These are phyloP conservation scores for Malurus leucopterus DNA, from an alignment of 2,797 vertebrate genomes.

Conservation along the genomic window DNA sequence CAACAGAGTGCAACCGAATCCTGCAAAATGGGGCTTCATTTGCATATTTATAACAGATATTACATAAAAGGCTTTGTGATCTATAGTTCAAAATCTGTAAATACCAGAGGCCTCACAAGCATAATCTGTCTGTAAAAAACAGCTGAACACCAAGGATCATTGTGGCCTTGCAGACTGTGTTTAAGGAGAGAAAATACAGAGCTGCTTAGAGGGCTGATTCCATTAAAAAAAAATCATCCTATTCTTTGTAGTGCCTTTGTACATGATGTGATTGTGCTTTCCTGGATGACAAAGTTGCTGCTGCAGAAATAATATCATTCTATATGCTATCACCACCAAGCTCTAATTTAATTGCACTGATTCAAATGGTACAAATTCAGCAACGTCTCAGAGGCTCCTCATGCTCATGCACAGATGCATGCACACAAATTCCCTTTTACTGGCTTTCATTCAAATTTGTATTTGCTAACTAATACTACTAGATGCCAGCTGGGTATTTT, in stretches of 20 bases:
- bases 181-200: background rate
- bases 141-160: background rate
- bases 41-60: slow-evolving; percentile 36
- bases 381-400: background rate
- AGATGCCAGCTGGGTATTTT: background rate
- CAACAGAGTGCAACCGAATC: background rate
- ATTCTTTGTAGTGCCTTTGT: background rate
- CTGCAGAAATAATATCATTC: slow-evolving; percentile 28
- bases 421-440: background rate
- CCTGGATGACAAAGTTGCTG: slow-evolving; percentile 10
- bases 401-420: background rate
- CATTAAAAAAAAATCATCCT: background rate
- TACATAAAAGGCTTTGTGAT: slow-evolving; percentile 32
- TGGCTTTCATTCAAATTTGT: background rate
- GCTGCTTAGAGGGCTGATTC: background rate
- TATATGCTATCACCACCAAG: background rate
- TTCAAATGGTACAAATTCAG: slow-evolving; percentile 19
- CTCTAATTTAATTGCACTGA: slow-evolving; percentile 35
- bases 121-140: background rate
- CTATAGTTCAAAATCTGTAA: slow-evolving; percentile 10
- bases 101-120: background rate
- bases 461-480: slow-evolving; percentile 1
- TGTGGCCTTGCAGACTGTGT: background rate
- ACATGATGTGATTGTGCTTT: background rate
- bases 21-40: slow-evolving; percentile 1